Conservation (phyloP, 2,888 invertebrate genomes). For the Melanophora roralis region DNA sequence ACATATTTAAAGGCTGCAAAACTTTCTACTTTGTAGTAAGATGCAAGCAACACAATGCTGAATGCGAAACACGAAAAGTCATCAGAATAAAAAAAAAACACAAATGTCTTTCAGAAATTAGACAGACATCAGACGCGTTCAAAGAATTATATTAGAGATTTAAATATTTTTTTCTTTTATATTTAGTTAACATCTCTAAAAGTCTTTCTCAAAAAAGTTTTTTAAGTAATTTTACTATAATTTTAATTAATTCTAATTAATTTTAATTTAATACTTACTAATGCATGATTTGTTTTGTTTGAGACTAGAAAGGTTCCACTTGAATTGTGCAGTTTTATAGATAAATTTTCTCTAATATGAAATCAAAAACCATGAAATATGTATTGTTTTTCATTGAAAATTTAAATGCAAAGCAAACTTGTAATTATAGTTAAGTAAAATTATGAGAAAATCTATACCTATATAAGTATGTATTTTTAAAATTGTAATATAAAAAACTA, state of each 20-base stretch:
- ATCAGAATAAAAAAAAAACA: not conserved
- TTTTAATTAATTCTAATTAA: not conserved
- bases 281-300: slow-evolving; percentile 7
- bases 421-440: not conserved
- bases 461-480: slow-evolving; percentile 7
- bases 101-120: too few relatives aligned
- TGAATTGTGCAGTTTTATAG: not conserved
- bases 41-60: not conserved
- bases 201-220: too few relatives aligned
- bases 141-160: slow-evolving; percentile 21
- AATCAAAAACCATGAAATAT: slow-evolving; percentile 14
- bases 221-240: too few relatives aligned
- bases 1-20: not conserved
- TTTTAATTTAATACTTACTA: slow-evolving; percentile 42
- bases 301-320: not conserved
- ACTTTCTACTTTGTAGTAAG: not conserved
- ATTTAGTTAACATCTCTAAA: too few relatives aligned
- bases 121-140: not conserved
- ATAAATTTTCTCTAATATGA: slow-evolving; percentile 5
- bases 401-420: slow-evolving; percentile 12
- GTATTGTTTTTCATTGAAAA: not conserved
- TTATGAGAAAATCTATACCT: not conserved
- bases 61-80: not conserved
- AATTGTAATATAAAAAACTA: not conserved
- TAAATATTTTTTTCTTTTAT: not conserved